Evolutionary conservation across 1,140 invertebrate genomes (phyloP).

Genomic region (Chymomyza costata): DNA sequence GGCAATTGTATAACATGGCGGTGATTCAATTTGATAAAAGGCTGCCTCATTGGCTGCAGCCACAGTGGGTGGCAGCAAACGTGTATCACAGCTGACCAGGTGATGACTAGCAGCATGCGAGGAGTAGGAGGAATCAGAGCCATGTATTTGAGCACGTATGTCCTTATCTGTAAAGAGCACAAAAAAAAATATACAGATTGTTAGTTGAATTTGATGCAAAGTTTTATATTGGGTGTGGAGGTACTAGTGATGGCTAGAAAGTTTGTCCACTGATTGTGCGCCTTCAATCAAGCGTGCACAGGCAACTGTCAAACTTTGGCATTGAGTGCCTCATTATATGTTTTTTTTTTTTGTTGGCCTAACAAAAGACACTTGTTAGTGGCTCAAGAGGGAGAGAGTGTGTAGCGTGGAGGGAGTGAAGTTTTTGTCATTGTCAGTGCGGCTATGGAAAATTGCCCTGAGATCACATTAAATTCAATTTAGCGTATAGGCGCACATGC

Average conservation of each 20-base stretch:
- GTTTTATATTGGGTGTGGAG: too few relatives aligned
- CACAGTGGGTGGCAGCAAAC: constrained; percentile 40
- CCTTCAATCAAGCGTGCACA: constrained; percentile 2
- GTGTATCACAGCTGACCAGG: constrained; percentile 61
- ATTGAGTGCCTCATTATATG: constrained; percentile 39
- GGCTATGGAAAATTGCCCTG: too few relatives aligned
- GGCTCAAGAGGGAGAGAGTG: background rate
- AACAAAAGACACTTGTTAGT: constrained; percentile 39
- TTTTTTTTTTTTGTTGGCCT: constrained; percentile 23
- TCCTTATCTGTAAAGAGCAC: constrained; percentile 65
- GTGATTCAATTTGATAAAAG: constrained; percentile 76
- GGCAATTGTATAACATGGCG: constrained; percentile 79
- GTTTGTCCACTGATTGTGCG: background rate
- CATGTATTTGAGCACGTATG: constrained; percentile 67
- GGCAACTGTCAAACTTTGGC: constrained; percentile 22
- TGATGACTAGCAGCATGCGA: constrained; percentile 44
- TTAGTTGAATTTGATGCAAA: constrained; percentile 22
- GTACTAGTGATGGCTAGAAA: background rate
- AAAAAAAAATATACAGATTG: constrained; percentile 13
- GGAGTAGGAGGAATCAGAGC: constrained; percentile 46
- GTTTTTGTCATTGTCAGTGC: background rate
- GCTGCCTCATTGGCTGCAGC: constrained; percentile 44
- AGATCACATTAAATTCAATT: constrained; percentile 62
- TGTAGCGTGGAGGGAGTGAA: background rate
- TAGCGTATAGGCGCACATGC: constrained; percentile 66